These are phyloP conservation scores for Anthopleura sola DNA, from an alignment of 64 coral and sea anemone species.

Conservation along the genomic window DNA sequence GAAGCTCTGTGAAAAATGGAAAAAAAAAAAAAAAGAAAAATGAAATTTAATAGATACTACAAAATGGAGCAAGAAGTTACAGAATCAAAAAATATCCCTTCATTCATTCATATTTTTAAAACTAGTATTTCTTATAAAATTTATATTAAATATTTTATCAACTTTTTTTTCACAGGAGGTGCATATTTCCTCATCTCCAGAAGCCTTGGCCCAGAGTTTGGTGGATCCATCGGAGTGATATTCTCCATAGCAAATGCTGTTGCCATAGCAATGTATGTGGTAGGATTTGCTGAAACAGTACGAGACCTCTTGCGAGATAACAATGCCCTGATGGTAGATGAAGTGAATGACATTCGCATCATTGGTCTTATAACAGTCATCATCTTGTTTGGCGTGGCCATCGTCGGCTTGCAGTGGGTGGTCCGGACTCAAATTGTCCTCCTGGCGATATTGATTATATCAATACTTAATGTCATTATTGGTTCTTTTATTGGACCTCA, in stretches of 20 bases:
- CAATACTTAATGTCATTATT: conserved; percentile 91
- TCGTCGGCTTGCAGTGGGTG: conserved; percentile 92
- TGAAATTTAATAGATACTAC: no score
- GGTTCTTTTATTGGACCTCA: conserved; percentile 91
- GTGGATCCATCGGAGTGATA: conserved; percentile 95
- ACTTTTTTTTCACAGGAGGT: conserved; percentile 54
- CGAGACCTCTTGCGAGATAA: conserved; percentile 69
- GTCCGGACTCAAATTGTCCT: conserved; percentile 78
- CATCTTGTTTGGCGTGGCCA: conserved; percentile 68
- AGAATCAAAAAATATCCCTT: no score
- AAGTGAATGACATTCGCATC: conserved; percentile 89
- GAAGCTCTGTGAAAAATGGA: no score
- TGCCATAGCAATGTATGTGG: conserved; percentile 94
- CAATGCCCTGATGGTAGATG: conserved; percentile 76
- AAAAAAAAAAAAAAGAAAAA: no score
- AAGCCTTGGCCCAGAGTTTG: conserved; percentile 98
- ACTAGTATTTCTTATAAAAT: no score
- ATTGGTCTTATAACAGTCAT: conserved; percentile 81
- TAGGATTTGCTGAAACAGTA: conserved; percentile 94
- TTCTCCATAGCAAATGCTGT: conserved; percentile 97
- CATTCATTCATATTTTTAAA: no score
- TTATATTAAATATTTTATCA: neutral
- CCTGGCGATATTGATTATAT: conserved; percentile 69
- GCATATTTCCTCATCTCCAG: conserved; percentile 91
- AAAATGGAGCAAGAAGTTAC: no score